Conservation (phyloP, 2,797 vertebrate species). For the Diplodus sargus region DNA sequence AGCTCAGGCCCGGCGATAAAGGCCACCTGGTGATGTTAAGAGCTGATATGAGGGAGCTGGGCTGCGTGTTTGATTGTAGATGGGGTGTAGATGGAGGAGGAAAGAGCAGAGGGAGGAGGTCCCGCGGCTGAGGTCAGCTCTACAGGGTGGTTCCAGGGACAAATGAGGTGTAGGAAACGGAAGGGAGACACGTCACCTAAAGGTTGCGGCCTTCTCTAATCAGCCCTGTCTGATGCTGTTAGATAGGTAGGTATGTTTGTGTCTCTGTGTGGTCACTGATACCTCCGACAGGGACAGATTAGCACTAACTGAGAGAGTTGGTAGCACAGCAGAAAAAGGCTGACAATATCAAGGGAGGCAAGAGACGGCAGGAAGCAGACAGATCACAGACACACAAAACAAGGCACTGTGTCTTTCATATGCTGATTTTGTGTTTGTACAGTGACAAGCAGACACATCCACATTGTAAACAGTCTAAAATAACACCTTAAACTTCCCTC, state of each 20-base stretch:
- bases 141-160: constrained; percentile 43
- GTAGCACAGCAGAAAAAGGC: background rate
- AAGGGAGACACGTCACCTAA: constrained; percentile 47
- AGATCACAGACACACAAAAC: background rate
- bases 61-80: constrained; percentile 36
- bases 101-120: constrained; percentile 59
- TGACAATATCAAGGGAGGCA: constrained; percentile 13
- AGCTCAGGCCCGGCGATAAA: constrained; percentile 60
- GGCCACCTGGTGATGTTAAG: constrained; percentile 66
- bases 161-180: constrained; percentile 76
- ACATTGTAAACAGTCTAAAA: constrained; percentile 38
- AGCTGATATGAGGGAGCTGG: constrained; percentile 66
- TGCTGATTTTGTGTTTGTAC: constrained; percentile 53
- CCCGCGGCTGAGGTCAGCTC: constrained; percentile 60
- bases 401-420: constrained; percentile 3
- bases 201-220: constrained; percentile 60
- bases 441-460: constrained; percentile 19
- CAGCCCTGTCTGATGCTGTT: constrained; percentile 32
- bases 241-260: constrained; percentile 35
- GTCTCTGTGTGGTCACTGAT: constrained; percentile 50
- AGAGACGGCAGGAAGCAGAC: constrained; percentile 16
- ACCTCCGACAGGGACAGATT: constrained; percentile 28
- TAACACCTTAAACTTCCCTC: constrained; percentile 28
- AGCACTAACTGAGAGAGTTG: background rate
- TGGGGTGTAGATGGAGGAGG: constrained; percentile 56